Conservation (phyloP, 1,140 invertebrate genomes). For the Brachionus asplanchnoidis region DNA sequence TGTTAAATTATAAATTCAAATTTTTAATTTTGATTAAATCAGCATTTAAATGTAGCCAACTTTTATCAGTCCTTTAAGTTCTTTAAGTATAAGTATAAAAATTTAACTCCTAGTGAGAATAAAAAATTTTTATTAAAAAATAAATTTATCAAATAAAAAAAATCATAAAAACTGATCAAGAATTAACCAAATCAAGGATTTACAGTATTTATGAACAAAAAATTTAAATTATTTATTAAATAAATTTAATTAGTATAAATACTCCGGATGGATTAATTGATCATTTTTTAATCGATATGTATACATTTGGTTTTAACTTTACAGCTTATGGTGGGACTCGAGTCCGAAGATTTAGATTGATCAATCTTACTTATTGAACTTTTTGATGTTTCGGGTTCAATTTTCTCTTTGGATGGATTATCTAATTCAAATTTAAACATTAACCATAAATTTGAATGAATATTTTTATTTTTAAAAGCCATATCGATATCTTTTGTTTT, state of each 20-base stretch:
- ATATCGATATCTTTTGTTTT: conserved; percentile 23
- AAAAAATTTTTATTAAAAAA: not conserved
- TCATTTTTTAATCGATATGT: too few species aligned
- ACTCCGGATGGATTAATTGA: not conserved
- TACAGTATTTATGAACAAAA: not conserved
- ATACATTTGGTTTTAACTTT: too few species aligned
- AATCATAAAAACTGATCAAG: not conserved
- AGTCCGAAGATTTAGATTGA: not conserved
- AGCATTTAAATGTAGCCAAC: too few species aligned
- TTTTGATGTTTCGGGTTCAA: not conserved
- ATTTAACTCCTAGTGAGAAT: too few species aligned
- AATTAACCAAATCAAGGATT: not conserved
- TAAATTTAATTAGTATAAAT: not conserved
- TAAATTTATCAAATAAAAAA: not conserved
- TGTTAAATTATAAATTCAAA: too few species aligned
- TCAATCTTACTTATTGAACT: not conserved
- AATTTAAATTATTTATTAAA: not conserved
- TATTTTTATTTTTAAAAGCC: conserved; percentile 33
- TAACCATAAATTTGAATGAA: not conserved
- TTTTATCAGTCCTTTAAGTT: too few species aligned
- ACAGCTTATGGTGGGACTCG: not conserved
- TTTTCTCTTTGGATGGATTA: not conserved
- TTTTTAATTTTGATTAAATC: too few species aligned
- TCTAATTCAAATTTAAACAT: not conserved
- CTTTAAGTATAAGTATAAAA: too few species aligned